These are phyloP conservation scores for Drosophila antonietae DNA, from an alignment of 2,888 invertebrate species.

Conservation along the genomic window DNA sequence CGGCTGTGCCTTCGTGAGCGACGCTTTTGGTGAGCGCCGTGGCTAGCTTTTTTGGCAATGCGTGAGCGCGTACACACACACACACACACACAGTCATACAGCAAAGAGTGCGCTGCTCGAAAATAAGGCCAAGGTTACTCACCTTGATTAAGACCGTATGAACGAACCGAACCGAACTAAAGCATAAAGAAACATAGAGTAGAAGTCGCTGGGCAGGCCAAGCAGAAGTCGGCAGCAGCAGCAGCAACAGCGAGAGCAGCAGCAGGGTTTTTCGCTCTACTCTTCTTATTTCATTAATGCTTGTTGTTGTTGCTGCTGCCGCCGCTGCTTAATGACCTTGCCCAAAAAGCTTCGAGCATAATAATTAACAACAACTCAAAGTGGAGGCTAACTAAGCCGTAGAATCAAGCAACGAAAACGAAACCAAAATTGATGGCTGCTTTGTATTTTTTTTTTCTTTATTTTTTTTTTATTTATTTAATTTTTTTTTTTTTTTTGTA, in stretches of 20 bases:
- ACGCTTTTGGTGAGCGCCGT: conserved; percentile 55
- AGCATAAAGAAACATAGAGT: conserved; percentile 60
- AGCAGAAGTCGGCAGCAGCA: conserved; percentile 47
- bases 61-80: conserved; percentile 55
- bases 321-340: conserved; percentile 80
- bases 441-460: not conserved
- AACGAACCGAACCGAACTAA: conserved; percentile 62
- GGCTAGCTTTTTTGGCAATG: conserved; percentile 68
- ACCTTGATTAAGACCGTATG: conserved; percentile 83
- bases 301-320: conserved; percentile 25
- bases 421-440: conserved; percentile 56
- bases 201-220: conserved; percentile 48
- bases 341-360: conserved; percentile 80
- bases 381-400: conserved; percentile 65
- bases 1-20: conserved; percentile 54
- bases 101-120: conserved; percentile 77
- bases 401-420: conserved; percentile 70
- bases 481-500: conserved; percentile 5
- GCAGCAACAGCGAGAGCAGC: conserved; percentile 4
- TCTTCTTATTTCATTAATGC: conserved; percentile 44
- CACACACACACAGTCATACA: conserved; percentile 23
- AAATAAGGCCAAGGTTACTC: conserved; percentile 84
- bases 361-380: conserved; percentile 70
- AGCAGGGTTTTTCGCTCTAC: conserved; percentile 32
- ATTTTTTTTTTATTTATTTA: not conserved